Evolutionary conservation across 2,797 vertebrate species (phyloP), one percentile per base, ranked within the genome.

Genomic region (Enteromius treurensis): DNA sequence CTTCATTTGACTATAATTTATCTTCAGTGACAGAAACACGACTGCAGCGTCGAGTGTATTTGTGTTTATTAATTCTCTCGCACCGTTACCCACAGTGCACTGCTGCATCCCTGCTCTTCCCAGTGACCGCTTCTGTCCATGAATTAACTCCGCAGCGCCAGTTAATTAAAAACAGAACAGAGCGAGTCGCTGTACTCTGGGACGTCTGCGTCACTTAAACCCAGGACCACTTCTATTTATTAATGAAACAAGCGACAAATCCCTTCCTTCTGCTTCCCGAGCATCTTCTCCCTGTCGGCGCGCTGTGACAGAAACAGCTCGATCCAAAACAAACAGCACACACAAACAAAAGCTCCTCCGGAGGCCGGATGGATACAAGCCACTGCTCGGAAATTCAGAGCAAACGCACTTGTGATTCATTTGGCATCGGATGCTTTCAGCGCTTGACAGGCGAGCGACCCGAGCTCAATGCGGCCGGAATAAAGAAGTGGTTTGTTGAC

Each of bases 131-230:
- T 74, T 45, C 45, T 75, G 51, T n/a, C 11, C 10, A 21, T 40
- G 23, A 40, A 69, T 79, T 76, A 17, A 37, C 1, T 49, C 71
- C 37, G 29, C 29, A 51, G 82, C 21, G 47, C 51, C 51, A 65
- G 67, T 40, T 86, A 86, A 90, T 88, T 87, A 88, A 90, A 84
- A 84, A 81, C 6, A 34, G 9, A n/a, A 73, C 8, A n/a, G 47
- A 81, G 17, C 49, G 80, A 42, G 19, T 80, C 62, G 3, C 79
- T 32, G 68, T 58, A 55, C 55, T 53, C 37, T 14, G 65, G 70
- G 40, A 73, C 64, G 68, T 82, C n/a, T 49, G 62, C 58, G 77
- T 55, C 86, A 85, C 83, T 32, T 34, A 37, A 68, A 13, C 29
- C 70, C 47, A 21, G 55, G 70, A n/a, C 51, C 14, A 26, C 26